These are phyloP conservation scores for Psophia crepitans DNA, from an alignment of 2,113 vertebrate species.

Conservation along the genomic window DNA sequence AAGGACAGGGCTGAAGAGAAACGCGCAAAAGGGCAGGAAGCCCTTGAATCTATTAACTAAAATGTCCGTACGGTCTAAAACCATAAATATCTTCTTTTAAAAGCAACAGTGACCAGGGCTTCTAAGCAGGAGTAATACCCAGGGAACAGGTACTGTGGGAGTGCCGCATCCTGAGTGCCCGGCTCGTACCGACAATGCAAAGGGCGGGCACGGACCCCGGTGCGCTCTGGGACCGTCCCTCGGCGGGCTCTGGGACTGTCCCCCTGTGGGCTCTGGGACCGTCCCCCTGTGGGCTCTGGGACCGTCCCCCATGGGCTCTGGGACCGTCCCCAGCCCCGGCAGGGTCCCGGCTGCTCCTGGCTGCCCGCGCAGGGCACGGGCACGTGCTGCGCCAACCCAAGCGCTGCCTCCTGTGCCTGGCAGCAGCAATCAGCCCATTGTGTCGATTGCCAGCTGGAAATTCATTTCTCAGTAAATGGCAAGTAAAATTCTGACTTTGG, in stretches of 20 bases:
- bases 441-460: background rate
- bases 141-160: fast-evolving
- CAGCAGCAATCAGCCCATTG: background rate
- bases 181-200: fast-evolving
- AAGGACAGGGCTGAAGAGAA: background rate
- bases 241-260: too few species aligned
- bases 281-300: fast-evolving
- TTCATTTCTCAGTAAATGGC: background rate
- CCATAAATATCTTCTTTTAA: background rate
- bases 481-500: background rate
- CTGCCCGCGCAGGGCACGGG: background rate
- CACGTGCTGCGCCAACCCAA: fast-evolving
- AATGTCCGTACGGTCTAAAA: background rate
- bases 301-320: background rate
- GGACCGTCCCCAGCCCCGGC: fast-evolving
- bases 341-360: background rate
- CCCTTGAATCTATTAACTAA: background rate
- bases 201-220: background rate
- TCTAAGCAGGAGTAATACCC: background rate
- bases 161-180: background rate
- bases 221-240: background rate
- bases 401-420: fast-evolving
- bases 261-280: too few species aligned
- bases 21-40: background rate
- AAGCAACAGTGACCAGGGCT: background rate